Evolutionary conservation across 2,113 vertebrate species (phyloP).

Genomic region (Lathamus discolor): DNA sequence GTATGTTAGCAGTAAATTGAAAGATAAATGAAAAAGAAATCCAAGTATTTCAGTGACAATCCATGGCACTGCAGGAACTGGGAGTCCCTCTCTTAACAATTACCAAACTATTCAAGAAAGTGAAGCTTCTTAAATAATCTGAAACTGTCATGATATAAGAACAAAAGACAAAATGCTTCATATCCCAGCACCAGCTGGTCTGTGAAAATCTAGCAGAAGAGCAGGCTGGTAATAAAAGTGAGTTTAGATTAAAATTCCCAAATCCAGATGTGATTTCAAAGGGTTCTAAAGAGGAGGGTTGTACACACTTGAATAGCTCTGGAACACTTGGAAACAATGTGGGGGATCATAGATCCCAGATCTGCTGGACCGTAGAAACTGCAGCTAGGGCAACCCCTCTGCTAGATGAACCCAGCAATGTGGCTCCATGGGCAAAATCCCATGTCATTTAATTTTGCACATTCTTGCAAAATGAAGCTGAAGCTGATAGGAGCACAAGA

Average conservation of each 20-base stretch:
- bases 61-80: background rate
- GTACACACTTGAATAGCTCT: background rate
- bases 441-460: background rate
- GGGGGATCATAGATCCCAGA: background rate
- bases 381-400: background rate
- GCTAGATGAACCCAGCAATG: background rate
- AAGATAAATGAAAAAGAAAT: background rate
- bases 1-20: background rate
- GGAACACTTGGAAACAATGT: background rate
- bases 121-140: background rate
- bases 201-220: background rate
- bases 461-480: constrained; percentile 30
- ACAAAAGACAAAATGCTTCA: background rate
- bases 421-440: background rate
- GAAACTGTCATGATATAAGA: background rate
- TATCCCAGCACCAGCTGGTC: background rate
- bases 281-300: background rate
- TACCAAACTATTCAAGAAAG: background rate
- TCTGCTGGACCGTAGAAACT: fast-evolving
- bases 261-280: background rate
- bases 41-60: background rate
- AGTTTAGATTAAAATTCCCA: background rate
- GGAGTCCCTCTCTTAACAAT: background rate
- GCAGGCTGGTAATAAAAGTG: background rate
- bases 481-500: background rate